These are phyloP conservation scores for Rhabdomys dilectus DNA, from an alignment of 2,113 vertebrate species.

Conservation along the genomic window DNA sequence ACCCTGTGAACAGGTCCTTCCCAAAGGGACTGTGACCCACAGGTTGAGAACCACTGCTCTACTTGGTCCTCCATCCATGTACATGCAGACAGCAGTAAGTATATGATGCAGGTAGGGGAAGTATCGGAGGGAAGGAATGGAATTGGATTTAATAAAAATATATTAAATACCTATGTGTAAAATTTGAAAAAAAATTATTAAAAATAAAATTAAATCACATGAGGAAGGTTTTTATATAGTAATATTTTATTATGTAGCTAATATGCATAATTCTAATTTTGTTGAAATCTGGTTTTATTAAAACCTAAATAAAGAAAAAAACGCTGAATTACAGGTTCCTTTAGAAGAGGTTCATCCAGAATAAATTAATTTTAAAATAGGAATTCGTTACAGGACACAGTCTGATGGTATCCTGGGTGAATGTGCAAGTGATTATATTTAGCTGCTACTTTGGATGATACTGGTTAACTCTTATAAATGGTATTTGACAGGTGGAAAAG, in stretches of 20 bases:
- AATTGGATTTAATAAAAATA: not conserved
- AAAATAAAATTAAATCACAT: conserved; percentile 76
- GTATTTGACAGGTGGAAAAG: not conserved
- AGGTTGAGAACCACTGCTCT: not conserved
- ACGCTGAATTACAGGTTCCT: not conserved
- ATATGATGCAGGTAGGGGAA: not conserved
- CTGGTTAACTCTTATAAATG: not conserved
- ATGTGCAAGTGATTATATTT: not conserved
- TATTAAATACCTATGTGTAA: not conserved
- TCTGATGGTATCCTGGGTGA: not conserved
- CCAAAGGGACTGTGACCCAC: not conserved
- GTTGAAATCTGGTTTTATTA: conserved; percentile 91
- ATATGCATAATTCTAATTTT: conserved; percentile 87
- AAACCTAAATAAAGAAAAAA: conserved; percentile 86
- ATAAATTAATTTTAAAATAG: not conserved
- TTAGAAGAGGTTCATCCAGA: not conserved
- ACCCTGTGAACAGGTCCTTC: not conserved
- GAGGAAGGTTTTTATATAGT: conserved; percentile 87
- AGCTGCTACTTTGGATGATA: not conserved
- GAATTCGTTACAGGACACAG: not conserved
- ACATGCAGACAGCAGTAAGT: not conserved
- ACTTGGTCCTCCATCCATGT: not conserved
- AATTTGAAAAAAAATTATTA: not conserved
- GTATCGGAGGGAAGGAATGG: not conserved
- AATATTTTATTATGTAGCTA: conserved; percentile 86